Evolutionary conservation across 2,797 vertebrate species (phyloP).

Genomic region (Enteromius unitaeniatus): DNA sequence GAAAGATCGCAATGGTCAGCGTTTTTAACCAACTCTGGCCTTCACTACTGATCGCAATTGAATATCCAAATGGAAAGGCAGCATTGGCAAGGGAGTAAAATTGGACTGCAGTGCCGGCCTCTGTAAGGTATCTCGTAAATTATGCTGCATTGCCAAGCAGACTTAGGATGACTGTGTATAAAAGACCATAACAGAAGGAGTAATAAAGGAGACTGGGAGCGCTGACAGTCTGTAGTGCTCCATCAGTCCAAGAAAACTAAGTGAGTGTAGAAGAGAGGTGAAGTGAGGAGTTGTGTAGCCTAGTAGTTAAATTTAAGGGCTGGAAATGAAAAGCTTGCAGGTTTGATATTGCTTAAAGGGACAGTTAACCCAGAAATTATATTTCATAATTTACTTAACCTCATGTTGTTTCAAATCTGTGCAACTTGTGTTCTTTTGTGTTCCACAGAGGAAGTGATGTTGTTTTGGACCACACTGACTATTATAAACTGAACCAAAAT

Average conservation of each 20-base stretch:
- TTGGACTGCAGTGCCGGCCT: constrained; percentile 28
- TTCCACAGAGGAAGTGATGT: neutral
- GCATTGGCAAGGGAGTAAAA: constrained; percentile 32
- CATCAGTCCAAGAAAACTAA: constrained; percentile 31
- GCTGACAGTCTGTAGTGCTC: constrained; percentile 9
- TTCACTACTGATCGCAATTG: constrained; percentile 39
- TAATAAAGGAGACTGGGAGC: constrained; percentile 29
- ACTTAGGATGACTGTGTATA: constrained; percentile 43
- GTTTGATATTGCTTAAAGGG: constrained; percentile 1
- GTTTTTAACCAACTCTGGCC: constrained; percentile 4
- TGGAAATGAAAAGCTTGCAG: constrained; percentile 4
- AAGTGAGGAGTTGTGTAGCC: neutral
- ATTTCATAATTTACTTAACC: neutral
- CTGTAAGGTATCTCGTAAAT: constrained; percentile 21
- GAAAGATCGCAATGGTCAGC: constrained; percentile 35
- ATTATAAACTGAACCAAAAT: neutral
- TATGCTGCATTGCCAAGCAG: constrained; percentile 44
- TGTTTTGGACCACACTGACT: neutral
- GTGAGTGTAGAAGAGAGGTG: neutral
- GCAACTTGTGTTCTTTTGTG: neutral
- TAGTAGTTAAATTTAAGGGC: neutral
- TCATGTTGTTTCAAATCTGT: neutral
- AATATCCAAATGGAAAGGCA: constrained; percentile 46
- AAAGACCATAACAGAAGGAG: constrained; percentile 22
- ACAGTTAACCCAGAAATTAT: neutral